Evolutionary conservation across 2,888 invertebrate species (phyloP), one percentile per base, ranked within the genome.

Genomic region (Deilephila porcellus): DNA sequence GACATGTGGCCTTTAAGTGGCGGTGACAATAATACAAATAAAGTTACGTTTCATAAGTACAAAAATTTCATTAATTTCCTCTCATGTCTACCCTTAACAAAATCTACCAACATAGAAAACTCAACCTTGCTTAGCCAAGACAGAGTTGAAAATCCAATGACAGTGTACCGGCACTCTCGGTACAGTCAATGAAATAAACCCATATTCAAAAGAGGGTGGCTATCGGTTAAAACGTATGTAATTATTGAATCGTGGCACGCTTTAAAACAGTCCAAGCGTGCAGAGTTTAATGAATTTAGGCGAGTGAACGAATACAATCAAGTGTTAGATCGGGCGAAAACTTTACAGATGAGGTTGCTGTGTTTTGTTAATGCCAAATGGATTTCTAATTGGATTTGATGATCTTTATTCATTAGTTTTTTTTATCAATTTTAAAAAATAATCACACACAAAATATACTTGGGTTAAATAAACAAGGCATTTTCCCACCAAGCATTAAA

Each of bases 1-100:
- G 94, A 94, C 94, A 94, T 94, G 94, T 94, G 94, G 93, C 93
- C 88, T 86, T 87, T 91, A 93, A 94, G 94, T 93, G 93, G 92
- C 88, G 92, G 93, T 93, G 94, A 94, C 94, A 94, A 91, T 92
- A 90, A 90, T 90, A 93, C 92, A 93, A 94, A 93, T 93, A 93
- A 86, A 90, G 91, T 92, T 91, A 94, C 91, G 79, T 89, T 90
- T 91, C 91, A 90, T 90, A 88, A 88, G 90, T 91, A 88, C 87
- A 86, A 83, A 91, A 92, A 82, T 83, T 88, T 85, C 83, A 86
- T 88, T 90, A 88, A 87, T 90, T 90, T 90, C 90, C 88, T 87
- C 82, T 79, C 76, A 81, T 76, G 78, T 77, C 80, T 34, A 78
- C 82, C 86, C 83, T 86, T 85, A 86, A 79, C 70, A 73, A 5